Evolutionary conservation across 2,797 vertebrate genomes (phyloP), one percentile per base, ranked within the genome.

Genomic region (Silurus lanzhouensis): DNA sequence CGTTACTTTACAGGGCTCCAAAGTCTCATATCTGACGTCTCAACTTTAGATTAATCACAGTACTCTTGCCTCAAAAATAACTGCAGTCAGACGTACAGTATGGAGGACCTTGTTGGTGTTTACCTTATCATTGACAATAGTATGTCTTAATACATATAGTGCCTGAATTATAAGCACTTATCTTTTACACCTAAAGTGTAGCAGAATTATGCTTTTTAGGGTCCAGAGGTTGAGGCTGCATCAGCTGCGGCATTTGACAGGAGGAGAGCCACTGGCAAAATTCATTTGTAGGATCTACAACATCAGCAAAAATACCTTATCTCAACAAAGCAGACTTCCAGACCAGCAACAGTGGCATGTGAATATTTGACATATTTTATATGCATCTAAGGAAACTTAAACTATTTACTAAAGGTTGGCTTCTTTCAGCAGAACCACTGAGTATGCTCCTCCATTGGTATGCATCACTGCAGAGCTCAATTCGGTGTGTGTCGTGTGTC

Each of bases 291-390:
- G 46, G 27, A 67, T 64, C 60, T 67, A 44, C 10, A 81, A 48
- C 82, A 81, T 75, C 48, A 58, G 48, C 68, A 82, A 66, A 85
- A 67, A 85, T 58, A 57, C 31, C 77, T 81, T 81, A 81, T 85
- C 67, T 81, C 20, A 27, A 25, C 44, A 55, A 57, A 81, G 68
- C 70, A 81, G 44, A 66, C 78, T 38, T 74, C 46, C n/a, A 25
- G 25, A 85, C 61, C 67, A 63, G 77, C 57, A 38, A 63, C 67
- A 52, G 55, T 22, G 15, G 6, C 6, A 38, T 64, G 46, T 64
- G 17, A 80, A 64, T 25, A 58, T 60, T 74, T 15, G 31, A 85
- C 25, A 64, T 25, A 58, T 60, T 74, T 15, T 52, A 85, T 19
- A 15, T 72, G 46, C 9, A 57, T 70, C 38, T 68, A 9, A 78